Evolutionary conservation across 2,797 vertebrate species (phyloP).

Genomic region (Chelon auratus): DNA sequence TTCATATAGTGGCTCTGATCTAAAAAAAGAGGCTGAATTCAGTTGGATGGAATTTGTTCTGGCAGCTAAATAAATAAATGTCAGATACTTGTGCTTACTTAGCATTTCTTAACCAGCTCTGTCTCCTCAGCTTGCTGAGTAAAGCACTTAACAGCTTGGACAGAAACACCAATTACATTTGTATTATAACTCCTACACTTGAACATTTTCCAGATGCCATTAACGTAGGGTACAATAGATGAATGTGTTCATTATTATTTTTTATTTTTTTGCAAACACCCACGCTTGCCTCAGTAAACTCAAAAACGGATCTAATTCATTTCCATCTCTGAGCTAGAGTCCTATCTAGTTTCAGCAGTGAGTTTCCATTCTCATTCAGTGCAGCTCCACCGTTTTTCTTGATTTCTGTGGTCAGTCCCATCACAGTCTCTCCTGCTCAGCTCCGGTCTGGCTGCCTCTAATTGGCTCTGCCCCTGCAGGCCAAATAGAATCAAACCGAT

Average conservation of each 20-base stretch:
- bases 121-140: constrained; percentile 2
- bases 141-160: constrained; percentile 3
- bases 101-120: not conserved
- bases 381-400: constrained; percentile 42
- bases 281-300: constrained; percentile 21
- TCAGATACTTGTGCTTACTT: not conserved
- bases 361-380: constrained; percentile 36
- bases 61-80: not conserved
- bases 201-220: constrained; percentile 6
- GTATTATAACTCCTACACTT: not conserved
- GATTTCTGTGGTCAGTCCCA: constrained; percentile 67
- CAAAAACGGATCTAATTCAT: constrained; percentile 20
- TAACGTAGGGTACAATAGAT: not conserved
- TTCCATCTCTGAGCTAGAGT: constrained; percentile 31
- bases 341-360: constrained; percentile 22
- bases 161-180: not conserved
- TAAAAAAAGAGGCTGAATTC: not conserved
- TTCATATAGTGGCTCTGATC: too few species aligned
- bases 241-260: not conserved
- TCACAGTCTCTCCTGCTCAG: constrained; percentile 64
- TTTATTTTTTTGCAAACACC: constrained; percentile 1
- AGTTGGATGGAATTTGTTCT: not conserved
- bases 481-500: constrained; percentile 54
- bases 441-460: constrained; percentile 66
- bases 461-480: constrained; percentile 71